These are phyloP conservation scores for Thunnus thynnus DNA, from an alignment of 2,113 vertebrate species.

Conservation along the genomic window DNA sequence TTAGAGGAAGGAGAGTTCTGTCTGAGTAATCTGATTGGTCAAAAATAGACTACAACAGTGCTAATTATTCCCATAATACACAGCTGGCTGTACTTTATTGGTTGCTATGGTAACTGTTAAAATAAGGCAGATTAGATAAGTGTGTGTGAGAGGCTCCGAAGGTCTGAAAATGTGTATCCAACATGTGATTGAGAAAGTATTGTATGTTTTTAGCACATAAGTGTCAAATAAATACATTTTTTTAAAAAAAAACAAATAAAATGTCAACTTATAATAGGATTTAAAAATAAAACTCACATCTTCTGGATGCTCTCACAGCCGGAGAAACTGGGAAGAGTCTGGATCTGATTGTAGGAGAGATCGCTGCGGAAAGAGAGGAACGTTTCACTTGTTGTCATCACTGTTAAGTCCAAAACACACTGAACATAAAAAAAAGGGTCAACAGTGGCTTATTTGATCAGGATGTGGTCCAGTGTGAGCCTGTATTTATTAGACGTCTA, in stretches of 20 bases:
- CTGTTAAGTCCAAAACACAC: constrained; percentile 16
- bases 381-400: constrained; percentile 8
- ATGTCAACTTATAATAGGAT: background rate
- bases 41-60: background rate
- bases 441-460: no score
- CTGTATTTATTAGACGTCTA: no score
- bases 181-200: no score
- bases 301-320: constrained; percentile 91
- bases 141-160: constrained; percentile 2
- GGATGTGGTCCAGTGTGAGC: no score
- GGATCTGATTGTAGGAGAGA: constrained; percentile 92
- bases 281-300: constrained; percentile 85
- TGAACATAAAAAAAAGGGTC: background rate
- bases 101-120: constrained; percentile 23
- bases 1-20: background rate
- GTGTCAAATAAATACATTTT: background rate
- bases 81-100: constrained; percentile 60
- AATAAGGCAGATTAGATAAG: background rate
- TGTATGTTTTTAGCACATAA: no score
- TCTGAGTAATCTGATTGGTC: constrained; percentile 36
- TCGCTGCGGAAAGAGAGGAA: constrained; percentile 84
- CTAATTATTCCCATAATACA: constrained; percentile 63
- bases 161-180: background rate
- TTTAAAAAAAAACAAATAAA: background rate
- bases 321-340: constrained; percentile 91